Base-by-base conservation (phyloP, 64 coral and sea anemone genomes). In the Dendrophyllia cribrosa region DNA sequence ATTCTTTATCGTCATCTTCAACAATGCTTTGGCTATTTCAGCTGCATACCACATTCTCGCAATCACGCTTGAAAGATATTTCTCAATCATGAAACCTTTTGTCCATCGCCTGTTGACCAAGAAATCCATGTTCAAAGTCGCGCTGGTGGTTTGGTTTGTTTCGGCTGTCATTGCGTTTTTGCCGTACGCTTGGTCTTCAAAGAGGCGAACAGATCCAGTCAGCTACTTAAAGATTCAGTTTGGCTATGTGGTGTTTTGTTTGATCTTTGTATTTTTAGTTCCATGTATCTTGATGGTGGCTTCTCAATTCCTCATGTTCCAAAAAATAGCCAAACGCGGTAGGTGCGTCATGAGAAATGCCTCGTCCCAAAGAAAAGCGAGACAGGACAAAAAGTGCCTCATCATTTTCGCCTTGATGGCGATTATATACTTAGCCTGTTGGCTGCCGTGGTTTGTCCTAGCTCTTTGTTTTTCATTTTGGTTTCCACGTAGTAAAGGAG, bases 381-480 rank as follows among this genome's bases (percentile, higher is more conserved):
- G 16, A 75, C 77, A 87, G 16, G 91, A 92, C 43, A 86, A 68
- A 47, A 92, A 92, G 26, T 92, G 91, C 24, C 81, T 92, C 13
- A 63, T 48, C 51, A 79, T 92, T 24, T 92, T 92, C 47, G 91
- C 49, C 8, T n/a, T 59, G 7, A 92, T 92, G 91, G 74, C 91
- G 43, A 4, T 78, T 12, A 73, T 92, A 20, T 92, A 77, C 48
- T 51, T 77, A 14, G 62, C 85, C 43, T 92, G 91, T 71, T 92
- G 91, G 91, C 45, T 92, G 43, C 91, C 91, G 22, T 92, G 91
- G 91, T 92, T 92, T 77, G 43, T 92, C 0, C 25, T 92, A 13
- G 66, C 45, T 9, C 51, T 87, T 7, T 84, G 20, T 13, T 51
- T 68, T 24, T 67, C 80, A 3, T 19, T 84, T 45, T 84, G 80